Percentiles rank a stretch among this genome's conserved stretches.
Evolutionary conservation across 2,797 vertebrate species (phyloP).

Genomic region (Mus minutoides): DNA sequence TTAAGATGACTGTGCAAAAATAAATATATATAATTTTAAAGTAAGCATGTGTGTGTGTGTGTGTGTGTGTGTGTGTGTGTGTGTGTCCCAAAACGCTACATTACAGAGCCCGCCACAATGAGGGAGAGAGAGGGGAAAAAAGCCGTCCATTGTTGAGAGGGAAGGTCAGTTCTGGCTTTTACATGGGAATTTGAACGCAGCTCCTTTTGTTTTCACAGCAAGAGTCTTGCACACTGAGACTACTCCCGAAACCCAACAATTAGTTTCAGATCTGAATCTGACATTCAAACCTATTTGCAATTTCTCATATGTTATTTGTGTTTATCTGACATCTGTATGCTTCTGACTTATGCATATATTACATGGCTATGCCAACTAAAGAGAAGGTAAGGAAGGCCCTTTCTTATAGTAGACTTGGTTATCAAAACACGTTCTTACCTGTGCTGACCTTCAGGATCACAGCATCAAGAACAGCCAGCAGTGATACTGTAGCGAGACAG

Average conservation of each 20-base stretch:
- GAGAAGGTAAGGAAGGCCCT: background rate
- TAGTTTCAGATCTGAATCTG: slow-evolving; percentile 1
- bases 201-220: background rate
- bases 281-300: slow-evolving; percentile 20
- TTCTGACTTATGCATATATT: background rate
- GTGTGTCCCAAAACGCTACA: background rate
- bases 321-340: slow-evolving; percentile 26
- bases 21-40: background rate
- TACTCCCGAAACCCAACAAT: background rate
- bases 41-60: background rate
- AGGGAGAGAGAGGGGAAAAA: too few species aligned
- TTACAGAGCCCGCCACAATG: too few species aligned
- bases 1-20: background rate
- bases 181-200: background rate
- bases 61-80: background rate
- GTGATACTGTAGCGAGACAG: slow-evolving; percentile 53
- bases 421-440: slow-evolving; percentile 61
- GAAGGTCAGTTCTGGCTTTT: background rate
- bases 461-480: slow-evolving; percentile 70
- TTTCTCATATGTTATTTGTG: slow-evolving; percentile 25
- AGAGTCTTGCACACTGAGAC: too few species aligned
- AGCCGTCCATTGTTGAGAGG: too few species aligned
- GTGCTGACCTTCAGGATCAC: slow-evolving; percentile 77
- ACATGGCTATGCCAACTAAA: slow-evolving; percentile 1
- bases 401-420: slow-evolving; percentile 20